Evolutionary conservation across 2,888 invertebrate genomes (phyloP).

Genomic region (Drosophila eohydei): DNA sequence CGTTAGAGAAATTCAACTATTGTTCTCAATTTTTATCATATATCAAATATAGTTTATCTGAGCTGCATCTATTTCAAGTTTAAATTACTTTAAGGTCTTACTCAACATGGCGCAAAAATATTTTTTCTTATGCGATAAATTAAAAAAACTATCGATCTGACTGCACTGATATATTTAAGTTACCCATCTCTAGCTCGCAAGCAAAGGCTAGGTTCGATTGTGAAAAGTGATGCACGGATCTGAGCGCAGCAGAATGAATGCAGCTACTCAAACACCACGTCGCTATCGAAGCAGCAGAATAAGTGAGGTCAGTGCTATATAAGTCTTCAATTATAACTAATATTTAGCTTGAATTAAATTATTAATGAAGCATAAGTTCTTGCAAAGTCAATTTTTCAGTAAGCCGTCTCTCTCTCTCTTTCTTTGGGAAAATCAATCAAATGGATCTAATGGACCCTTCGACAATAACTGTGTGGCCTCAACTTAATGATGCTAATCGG

Average conservation of each 20-base stretch:
- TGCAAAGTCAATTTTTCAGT: neutral
- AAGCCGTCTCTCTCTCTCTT: neutral
- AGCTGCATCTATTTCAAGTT: too few species aligned
- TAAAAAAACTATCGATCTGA: too few species aligned
- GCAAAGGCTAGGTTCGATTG: too few species aligned
- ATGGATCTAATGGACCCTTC: conserved; percentile 68
- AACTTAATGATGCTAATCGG: conserved; percentile 80
- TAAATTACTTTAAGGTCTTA: too few species aligned
- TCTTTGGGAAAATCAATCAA: conserved; percentile 64
- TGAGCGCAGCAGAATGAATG: neutral
- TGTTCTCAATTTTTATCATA: too few species aligned
- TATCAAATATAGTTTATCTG: too few species aligned
- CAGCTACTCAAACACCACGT: conserved; percentile 10
- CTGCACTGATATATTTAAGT: too few species aligned
- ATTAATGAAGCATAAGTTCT: neutral
- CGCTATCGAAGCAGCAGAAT: too few species aligned
- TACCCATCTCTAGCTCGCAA: neutral
- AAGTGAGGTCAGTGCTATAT: too few species aligned
- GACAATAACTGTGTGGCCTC: conserved; percentile 52
- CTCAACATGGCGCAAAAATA: too few species aligned
- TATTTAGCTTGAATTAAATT: neutral
- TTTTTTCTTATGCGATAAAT: too few species aligned
- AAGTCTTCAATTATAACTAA: neutral
- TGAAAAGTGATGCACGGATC: too few species aligned
- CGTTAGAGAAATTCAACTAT: neutral